Conservation (phyloP, 2,797 vertebrate genomes). For the Phrynocephalus forsythii region DNA sequence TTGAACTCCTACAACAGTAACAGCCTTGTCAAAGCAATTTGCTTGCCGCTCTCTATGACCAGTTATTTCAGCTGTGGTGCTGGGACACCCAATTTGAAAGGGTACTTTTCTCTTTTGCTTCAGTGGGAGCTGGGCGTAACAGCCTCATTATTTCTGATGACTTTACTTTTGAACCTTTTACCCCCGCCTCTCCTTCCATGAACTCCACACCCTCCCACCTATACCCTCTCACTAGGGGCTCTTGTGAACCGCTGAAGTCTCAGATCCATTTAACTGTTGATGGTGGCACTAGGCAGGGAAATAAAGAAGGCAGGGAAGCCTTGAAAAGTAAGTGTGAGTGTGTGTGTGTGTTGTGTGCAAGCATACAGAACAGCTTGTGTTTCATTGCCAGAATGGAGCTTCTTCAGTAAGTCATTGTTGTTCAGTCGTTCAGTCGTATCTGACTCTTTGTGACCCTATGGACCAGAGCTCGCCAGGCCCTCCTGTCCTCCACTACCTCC, state of each 20-base stretch:
- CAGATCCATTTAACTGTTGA: conserved; percentile 67
- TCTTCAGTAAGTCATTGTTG: not conserved
- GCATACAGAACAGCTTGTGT: not conserved
- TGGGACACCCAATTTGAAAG: conserved; percentile 75
- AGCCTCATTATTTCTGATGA: conserved; percentile 78
- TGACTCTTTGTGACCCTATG: no score
- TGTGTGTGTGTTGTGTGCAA: not conserved
- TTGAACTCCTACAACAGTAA: conserved; percentile 80
- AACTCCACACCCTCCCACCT: conserved; percentile 23
- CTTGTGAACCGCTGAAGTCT: conserved; percentile 60
- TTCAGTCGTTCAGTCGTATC: no score
- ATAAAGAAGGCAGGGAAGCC: not conserved
- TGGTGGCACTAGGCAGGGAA: conserved; percentile 30
- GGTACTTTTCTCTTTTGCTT: conserved; percentile 67
- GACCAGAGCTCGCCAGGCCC: no score
- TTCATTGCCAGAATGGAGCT: conserved; percentile 40
- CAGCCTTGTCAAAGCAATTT: conserved; percentile 83
- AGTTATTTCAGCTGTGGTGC: conserved; percentile 75
- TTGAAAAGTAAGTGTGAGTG: not conserved
- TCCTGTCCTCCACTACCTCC: no score
- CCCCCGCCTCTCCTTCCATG: conserved; percentile 4
- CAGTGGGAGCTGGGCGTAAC: conserved; percentile 72
- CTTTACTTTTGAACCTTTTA: conserved; percentile 74
- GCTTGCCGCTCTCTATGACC: conserved; percentile 77
- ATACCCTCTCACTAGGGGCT: conserved; percentile 36